Base-by-base conservation (phyloP, 2,113 vertebrate species). In the Oryzias melastigma region DNA sequence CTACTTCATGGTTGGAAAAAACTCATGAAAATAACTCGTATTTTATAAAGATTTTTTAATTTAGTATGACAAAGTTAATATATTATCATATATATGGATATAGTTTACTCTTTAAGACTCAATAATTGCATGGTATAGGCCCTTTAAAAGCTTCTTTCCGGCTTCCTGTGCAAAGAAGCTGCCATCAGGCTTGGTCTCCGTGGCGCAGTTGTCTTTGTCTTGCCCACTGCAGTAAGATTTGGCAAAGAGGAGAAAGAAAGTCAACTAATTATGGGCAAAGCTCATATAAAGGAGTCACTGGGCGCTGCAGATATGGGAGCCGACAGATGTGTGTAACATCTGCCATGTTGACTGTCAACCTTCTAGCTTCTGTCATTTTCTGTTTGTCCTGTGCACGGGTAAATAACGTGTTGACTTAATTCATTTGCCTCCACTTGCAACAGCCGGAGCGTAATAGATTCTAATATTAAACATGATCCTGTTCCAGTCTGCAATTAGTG, bases 391-490 rank as follows among this genome's bases (percentile, higher is more conserved):
- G 20, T 50, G 74, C 45, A 55, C 10, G 68, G 59, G 71, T 87
- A 89, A 89, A 88, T 90, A 87, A 86, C 65, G 56, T 73, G 79
- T 82, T 90, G 84, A 86, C 86, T 90, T 87, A 77, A 78, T 91
- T 90, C 80, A 87, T 87, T 91, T 90, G 68, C 74, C 65, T 42
- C 62, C 49, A 42, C 57, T 68, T 58, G 64, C 86, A 81, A 68
- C 87, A 87, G 80, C 77, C 63, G 73, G 74, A 22, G 59, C 63
- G 20, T 90, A 84, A 91, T 88, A 72, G 77, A 77, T 81, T 85
- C 79, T 85, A 84, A 79, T 88, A 85, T 90, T 88, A 82, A 82
- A 78, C 77, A 84, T 58, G 73, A 69, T 83, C 56, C 2, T 14
- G 35, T 89, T 89, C 80, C 76, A 87, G 77, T 59, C 29, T 67